Base-by-base conservation (phyloP, 2,113 vertebrate species). In the Phylloscopus trochilus region DNA sequence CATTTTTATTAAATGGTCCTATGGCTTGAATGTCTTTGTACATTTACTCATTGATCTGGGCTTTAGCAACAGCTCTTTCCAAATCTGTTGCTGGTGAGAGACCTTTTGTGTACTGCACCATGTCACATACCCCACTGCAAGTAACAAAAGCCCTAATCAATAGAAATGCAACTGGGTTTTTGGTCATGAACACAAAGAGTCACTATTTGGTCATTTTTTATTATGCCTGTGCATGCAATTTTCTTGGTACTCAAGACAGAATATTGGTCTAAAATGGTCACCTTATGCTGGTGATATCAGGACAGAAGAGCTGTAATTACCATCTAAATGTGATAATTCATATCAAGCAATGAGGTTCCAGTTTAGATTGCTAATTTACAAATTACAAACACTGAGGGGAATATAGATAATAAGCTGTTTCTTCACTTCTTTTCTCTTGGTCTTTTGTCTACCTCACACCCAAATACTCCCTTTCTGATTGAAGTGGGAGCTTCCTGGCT, bases 271-370 rank as follows among this genome's bases (percentile, higher is more conserved):
- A 31, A 83, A 84, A 46, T 12, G 6, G 39, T 30, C 4, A 5
- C 59, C n/a, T 83, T 56, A 4, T 30, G 27, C 55, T 1, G 0
- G 23, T 12, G 18, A 22, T 2, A 78, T 12, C 5, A 56, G 44
- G 12, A 43, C 15, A 64, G 55, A 74, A 30, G 18, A 84, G 10
- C 18, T 59, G 6, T 52, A 85, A 87, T 63, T 83, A 56, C 49
- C 64, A 47, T 14, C 26, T 63, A 73, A 80, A 85, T n/a, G 59
- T 0, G 5, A 7, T 41, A 15, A 83, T 37, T 86, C 27, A 7
- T 41, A 66, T 14, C 46, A 80, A 70, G 18, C 13, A 88, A 56
- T 20, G 28, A 73, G 26, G 15, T 56, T 90, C 37, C 15, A 77
- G 63, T 86, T 93, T 13, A 66, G 46, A 53, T 30, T 74, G 18